These are phyloP conservation scores for Amniataba percoides DNA, from an alignment of 2,797 vertebrate species.

Conservation along the genomic window DNA sequence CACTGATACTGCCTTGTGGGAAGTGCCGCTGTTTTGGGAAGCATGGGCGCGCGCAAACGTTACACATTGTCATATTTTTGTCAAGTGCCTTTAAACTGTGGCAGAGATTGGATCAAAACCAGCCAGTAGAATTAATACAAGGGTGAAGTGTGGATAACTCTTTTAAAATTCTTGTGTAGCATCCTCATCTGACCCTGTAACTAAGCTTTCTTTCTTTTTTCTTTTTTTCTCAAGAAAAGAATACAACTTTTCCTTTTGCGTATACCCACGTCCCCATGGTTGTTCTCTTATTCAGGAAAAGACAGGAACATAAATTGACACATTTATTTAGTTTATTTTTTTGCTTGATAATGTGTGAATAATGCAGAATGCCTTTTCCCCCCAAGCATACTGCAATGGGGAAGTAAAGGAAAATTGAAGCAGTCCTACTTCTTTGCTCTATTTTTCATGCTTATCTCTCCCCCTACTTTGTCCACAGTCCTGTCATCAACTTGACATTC, in stretches of 20 bases:
- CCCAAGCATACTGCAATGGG: background rate
- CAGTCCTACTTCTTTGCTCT: conserved; percentile 16
- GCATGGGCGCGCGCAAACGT: conserved; percentile 24
- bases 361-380: conserved; percentile 1
- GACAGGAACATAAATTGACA: conserved; percentile 10
- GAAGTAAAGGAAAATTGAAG: conserved; percentile 14
- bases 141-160: conserved; percentile 37
- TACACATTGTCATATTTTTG: conserved; percentile 63
- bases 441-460: conserved; percentile 33
- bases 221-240: conserved; percentile 6
- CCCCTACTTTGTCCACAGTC: conserved; percentile 17
- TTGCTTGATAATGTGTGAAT: conserved; percentile 14
- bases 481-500: conserved; percentile 40
- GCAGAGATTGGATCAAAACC: conserved; percentile 65
- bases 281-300: background rate
- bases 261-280: background rate
- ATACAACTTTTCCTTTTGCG: conserved; percentile 27
- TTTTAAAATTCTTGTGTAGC: conserved; percentile 11
- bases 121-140: conserved; percentile 50
- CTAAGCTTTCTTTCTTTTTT: conserved; percentile 27
- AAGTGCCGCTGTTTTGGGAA: conserved; percentile 59
- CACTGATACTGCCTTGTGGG: conserved; percentile 74
- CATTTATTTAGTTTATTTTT: conserved; percentile 13
- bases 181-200: conserved; percentile 38
- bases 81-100: conserved; percentile 64